Base-by-base conservation (phyloP, 1,140 invertebrate species). In the Papilio aristodemus region DNA sequence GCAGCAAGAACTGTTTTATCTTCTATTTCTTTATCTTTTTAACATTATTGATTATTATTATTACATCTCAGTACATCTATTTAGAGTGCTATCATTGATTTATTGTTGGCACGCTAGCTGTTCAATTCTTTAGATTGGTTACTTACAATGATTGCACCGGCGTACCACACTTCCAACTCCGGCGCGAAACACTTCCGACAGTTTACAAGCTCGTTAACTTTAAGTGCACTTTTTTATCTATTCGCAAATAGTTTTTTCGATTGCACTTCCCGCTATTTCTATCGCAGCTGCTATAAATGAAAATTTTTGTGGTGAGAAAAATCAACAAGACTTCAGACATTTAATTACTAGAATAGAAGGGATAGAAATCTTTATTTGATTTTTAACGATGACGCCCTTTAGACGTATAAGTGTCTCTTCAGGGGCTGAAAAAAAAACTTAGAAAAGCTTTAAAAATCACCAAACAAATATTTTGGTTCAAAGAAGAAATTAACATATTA, bases 141-240 rank as follows among this genome's bases (percentile, higher is more conserved):
- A 62, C 59, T 62, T 62, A 62, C 59, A 38, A 62, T 62, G 59
- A 62, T 37, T 62, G 59, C 59, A 37, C 8, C 8, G 32, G 27
- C 27, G 36, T 32, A 14, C 2, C 32, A 4, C 14, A 3, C 43
- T 17, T 1, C 13, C 14, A 38, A 37, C 32, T 50, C 27, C 32
- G 6, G 17, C 58, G 14, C n/a, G 58, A 36, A 60, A 60, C 58
- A 36, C 14, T 60, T 60, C 58, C 58, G 58, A 60, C 58, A 60
- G 58, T 60, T 60, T 60, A 60, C 32, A 60, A 60, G 58, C 58
- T 59, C 57, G 32, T 59, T 59, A 32, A 59, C 57, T 59, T 59
- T 59, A 59, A 32, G 57, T 59, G 57, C 57, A 25, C 57, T 59
- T 59, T 59, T 59, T 46, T 59, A 59, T 59, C 54, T 27, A 57